Conservation (phyloP, 2,888 invertebrate genomes). For the Spilosoma lubricipeda region DNA sequence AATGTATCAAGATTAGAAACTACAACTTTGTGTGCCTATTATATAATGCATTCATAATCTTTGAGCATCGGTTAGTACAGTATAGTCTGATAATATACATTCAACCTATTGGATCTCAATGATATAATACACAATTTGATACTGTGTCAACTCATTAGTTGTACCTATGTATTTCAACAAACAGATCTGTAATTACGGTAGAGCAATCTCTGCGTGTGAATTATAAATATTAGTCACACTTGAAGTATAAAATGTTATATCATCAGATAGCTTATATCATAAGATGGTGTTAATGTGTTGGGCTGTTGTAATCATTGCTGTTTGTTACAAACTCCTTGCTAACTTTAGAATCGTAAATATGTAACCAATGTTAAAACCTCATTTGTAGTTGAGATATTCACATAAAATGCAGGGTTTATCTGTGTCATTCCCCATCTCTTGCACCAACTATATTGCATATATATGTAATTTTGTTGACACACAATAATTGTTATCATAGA, state of each 20-base stretch:
- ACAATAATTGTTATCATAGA: slow-evolving; percentile 63
- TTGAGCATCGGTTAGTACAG: neutral
- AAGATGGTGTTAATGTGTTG: slow-evolving; percentile 65
- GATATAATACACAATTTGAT: neutral
- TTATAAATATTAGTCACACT: slow-evolving; percentile 56
- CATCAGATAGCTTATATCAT: slow-evolving; percentile 56
- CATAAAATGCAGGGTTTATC: slow-evolving; percentile 67
- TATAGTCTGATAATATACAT: neutral
- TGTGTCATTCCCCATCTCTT: slow-evolving; percentile 64
- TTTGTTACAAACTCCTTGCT: slow-evolving; percentile 67
- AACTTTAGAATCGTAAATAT: slow-evolving; percentile 61
- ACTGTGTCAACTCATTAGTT: neutral
- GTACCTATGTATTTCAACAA: slow-evolving; percentile 2
- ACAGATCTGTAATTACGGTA: slow-evolving; percentile 15
- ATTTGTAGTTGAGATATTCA: slow-evolving; percentile 57
- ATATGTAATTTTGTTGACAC: slow-evolving; percentile 61
- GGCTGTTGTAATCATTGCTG: slow-evolving; percentile 70
- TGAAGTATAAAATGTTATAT: slow-evolving; percentile 58
- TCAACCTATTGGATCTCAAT: neutral
- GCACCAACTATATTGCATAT: slow-evolving; percentile 61
- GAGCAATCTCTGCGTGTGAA: slow-evolving; percentile 41
- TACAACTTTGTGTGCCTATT: neutral
- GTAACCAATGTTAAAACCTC: slow-evolving; percentile 56
- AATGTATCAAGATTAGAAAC: neutral
- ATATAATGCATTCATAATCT: neutral